Evolutionary conservation across 2,113 vertebrate species (phyloP), one percentile per base, ranked within the genome.

Genomic region (Muscicapa adusta): DNA sequence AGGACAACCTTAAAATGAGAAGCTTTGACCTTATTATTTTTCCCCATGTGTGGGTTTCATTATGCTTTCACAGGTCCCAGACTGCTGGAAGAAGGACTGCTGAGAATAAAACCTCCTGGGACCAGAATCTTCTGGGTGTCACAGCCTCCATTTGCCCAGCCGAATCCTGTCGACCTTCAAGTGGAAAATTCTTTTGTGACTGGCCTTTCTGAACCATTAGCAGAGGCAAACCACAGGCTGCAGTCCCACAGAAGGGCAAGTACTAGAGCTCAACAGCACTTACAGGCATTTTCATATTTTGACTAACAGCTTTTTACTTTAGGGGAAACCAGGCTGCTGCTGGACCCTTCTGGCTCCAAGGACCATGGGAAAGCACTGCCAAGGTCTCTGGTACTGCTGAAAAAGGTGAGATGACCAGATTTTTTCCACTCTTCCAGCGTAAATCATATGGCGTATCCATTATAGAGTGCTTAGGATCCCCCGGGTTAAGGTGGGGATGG

Each of bases 21-120:
- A 90, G 85, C 61, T 96, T 94, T 95, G 88, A 95, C 93, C 94
- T 95, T 93, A 95, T 91, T 96, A 90, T 88, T 94, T 96, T 94
- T 88, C 48, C 38, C 61, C 72, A 25, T 33, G 38, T 68, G 65
- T 63, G 75, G 57, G 75, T 34, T 90, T 56, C 53, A 51, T 93
- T 85, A 57, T 50, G 17, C 71, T 88, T 86, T 80, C 79, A 81
- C 63, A 71, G 40, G 60, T 94, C 68, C 60, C 38, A 67, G 85
- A n/a, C 31, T 85, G 40, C 40, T 67, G 40, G 36, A 92, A 79
- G 56, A 47, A 76, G 12, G 36, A 63, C 1, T 83, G 47, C 43
- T 68, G 72, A 90, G 82, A 74, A 84, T 33, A 63, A 85, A 86
- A 90, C 20, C 45, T 54, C 56, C 36, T 14, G 20, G 33, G 48